Evolutionary conservation across 2,888 invertebrate genomes (phyloP).

Genomic region (Chydorus sphaericus): DNA sequence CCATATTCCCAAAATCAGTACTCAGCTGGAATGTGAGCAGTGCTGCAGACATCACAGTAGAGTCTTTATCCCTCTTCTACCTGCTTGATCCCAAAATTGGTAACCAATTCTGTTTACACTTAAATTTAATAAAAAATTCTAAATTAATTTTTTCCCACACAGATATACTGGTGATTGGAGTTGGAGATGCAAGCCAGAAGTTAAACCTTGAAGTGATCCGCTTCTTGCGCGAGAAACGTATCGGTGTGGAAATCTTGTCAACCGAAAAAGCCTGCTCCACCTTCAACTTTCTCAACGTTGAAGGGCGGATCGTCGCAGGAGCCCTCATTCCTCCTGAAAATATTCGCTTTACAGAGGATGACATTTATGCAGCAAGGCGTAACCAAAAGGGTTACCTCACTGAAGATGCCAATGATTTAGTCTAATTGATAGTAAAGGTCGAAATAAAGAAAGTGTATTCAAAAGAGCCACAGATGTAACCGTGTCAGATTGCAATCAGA

Average conservation of each 20-base stretch:
- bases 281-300: constrained; percentile 80
- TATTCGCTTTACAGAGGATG: constrained; percentile 19
- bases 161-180: constrained; percentile 43
- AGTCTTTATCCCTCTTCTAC: constrained; percentile 61
- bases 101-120: constrained; percentile 16
- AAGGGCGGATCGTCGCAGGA: constrained; percentile 49
- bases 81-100: constrained; percentile 73
- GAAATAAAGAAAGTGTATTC: too few species aligned
- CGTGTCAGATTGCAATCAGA: background rate
- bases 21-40: constrained; percentile 65
- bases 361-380: constrained; percentile 10
- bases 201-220: constrained; percentile 25
- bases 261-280: constrained; percentile 74
- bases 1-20: constrained; percentile 66
- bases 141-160: constrained; percentile 15
- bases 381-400: too few species aligned
- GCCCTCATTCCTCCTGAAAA: constrained; percentile 36
- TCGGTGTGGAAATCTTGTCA: constrained; percentile 63
- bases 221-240: constrained; percentile 34
- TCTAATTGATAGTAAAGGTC: too few species aligned
- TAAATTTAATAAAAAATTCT: background rate
- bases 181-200: constrained; percentile 43
- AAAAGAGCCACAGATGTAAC: too few species aligned
- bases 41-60: constrained; percentile 50
- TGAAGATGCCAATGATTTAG: too few species aligned